These are phyloP conservation scores for Ciconia stormi DNA, from an alignment of 2,113 vertebrate species.

Conservation along the genomic window DNA sequence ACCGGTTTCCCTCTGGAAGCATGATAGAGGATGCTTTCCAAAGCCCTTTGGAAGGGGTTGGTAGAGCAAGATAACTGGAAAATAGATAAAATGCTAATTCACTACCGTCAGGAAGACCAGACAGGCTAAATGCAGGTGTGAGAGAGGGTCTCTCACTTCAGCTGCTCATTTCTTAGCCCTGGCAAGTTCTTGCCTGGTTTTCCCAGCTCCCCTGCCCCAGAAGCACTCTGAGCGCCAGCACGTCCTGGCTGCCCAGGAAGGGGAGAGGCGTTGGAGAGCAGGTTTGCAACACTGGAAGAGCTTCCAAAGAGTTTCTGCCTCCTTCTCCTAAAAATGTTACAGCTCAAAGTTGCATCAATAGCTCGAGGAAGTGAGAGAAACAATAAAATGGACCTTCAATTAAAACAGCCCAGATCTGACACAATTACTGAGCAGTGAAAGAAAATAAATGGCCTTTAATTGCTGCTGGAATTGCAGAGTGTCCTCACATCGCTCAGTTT, in stretches of 20 bases:
- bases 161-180: not conserved
- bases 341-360: not conserved
- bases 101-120: not conserved
- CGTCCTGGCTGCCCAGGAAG: not conserved
- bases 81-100: not conserved
- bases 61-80: not conserved
- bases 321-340: not conserved
- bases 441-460: not conserved
- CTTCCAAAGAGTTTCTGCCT: not conserved
- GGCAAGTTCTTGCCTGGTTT: not conserved
- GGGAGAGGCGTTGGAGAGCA: not conserved
- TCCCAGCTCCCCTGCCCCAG: not conserved
- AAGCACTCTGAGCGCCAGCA: accelerated
- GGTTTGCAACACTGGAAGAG: not conserved
- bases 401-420: not conserved
- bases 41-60: not conserved
- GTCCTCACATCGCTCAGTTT: not conserved
- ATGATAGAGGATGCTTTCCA: not conserved
- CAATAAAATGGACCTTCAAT: not conserved
- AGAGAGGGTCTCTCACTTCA: not conserved
- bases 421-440: not conserved
- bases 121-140: not conserved
- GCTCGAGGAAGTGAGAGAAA: not conserved
- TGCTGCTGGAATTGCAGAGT: not conserved
- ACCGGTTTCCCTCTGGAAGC: not conserved